Percentiles rank a stretch among this genome's conserved stretches.
Conservation (phyloP, 2,797 vertebrate genomes). For the Eremophila alpestris region DNA sequence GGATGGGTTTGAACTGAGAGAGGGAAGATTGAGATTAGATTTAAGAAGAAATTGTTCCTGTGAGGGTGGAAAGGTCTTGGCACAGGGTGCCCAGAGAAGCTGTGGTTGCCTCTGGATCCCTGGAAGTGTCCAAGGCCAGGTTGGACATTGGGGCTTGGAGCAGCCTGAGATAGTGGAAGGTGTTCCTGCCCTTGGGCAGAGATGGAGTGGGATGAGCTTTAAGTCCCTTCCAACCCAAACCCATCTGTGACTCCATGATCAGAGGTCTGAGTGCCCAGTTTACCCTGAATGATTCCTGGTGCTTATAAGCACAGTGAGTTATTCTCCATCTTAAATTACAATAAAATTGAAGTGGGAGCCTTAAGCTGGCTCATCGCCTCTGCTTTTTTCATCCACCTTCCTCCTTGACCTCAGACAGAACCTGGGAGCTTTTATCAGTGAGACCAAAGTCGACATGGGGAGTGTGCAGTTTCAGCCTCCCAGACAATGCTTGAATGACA, state of each 20-base stretch:
- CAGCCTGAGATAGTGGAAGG: not conserved
- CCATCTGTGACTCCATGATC: not conserved
- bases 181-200: not conserved
- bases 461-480: not conserved
- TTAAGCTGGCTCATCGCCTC: not conserved
- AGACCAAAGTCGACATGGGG: not conserved
- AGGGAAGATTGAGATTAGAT: not conserved
- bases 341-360: not conserved
- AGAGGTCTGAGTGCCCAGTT: not conserved
- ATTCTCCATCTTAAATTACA: not conserved
- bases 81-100: not conserved
- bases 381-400: not conserved
- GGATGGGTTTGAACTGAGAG: not conserved
- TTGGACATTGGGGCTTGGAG: not conserved
- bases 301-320: not conserved
- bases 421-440: not conserved
- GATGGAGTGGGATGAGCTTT: not conserved
- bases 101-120: not conserved
- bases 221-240: not conserved
- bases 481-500: not conserved
- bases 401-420: not conserved
- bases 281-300: not conserved
- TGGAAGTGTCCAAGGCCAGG: not conserved
- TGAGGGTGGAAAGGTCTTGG: fast-evolving
- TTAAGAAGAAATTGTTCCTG: not conserved